Evolutionary conservation across 2,888 invertebrate genomes (phyloP).

Genomic region (Ecdyonurus torrentis): DNA sequence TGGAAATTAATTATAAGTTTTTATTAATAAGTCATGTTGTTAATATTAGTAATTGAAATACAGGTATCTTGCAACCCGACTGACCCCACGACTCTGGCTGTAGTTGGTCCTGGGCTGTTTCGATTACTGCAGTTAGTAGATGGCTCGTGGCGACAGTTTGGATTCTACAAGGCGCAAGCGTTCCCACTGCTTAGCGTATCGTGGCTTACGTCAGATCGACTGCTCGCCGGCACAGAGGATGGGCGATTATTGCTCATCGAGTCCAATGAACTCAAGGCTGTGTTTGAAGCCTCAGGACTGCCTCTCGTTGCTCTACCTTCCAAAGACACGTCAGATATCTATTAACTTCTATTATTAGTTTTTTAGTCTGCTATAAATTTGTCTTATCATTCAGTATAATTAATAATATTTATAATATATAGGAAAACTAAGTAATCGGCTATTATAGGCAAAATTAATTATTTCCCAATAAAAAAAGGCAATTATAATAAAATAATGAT

Average conservation of each 20-base stretch:
- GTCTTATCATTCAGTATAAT: no score
- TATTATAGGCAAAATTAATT: background rate
- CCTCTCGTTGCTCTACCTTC: background rate
- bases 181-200: slow-evolving; percentile 55
- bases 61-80: slow-evolving; percentile 62
- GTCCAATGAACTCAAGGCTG: slow-evolving; percentile 61
- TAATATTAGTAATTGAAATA: no score
- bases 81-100: slow-evolving; percentile 54
- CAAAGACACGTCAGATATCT: slow-evolving; percentile 32
- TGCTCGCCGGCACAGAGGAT: slow-evolving; percentile 63
- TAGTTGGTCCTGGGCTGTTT: slow-evolving; percentile 45
- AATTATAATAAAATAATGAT: no score
- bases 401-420: no score
- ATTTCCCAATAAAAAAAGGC: no score
- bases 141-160: slow-evolving; percentile 64
- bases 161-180: slow-evolving; percentile 65
- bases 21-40: no score
- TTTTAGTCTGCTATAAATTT: no score
- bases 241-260: slow-evolving; percentile 67
- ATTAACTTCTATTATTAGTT: background rate
- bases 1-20: no score
- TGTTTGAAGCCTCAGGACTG: slow-evolving; percentile 35
- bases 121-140: slow-evolving; percentile 61
- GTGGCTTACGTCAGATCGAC: slow-evolving; percentile 68
- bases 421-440: no score